Percentiles rank a stretch among this genome's conserved stretches.
These are phyloP conservation scores for Sesia bembeciformis DNA, from an alignment of 2,888 invertebrate species.

Conservation along the genomic window DNA sequence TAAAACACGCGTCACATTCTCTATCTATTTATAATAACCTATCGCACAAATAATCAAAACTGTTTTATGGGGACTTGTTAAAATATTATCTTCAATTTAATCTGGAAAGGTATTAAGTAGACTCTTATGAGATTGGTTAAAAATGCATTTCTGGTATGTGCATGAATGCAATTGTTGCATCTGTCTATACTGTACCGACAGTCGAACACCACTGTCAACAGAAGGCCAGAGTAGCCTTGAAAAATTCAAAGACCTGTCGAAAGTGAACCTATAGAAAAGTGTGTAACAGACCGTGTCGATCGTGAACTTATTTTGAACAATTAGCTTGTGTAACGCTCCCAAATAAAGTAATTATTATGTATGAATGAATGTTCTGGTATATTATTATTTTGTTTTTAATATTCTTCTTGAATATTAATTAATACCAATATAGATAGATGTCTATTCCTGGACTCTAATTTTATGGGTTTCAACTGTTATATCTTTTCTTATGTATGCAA, in stretches of 20 bases:
- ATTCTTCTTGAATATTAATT: too few species aligned
- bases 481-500: too few species aligned
- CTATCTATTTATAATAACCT: too few species aligned
- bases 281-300: constrained; percentile 48
- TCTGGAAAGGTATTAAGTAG: too few species aligned
- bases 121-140: too few species aligned
- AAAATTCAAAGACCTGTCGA: constrained; percentile 40
- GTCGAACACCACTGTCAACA: constrained; percentile 1
- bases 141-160: too few species aligned
- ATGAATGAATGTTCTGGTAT: not conserved
- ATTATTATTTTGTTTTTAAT: not conserved
- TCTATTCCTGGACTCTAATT: not conserved
- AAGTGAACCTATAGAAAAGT: constrained; percentile 61
- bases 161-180: too few species aligned
- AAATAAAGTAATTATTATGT: not conserved
- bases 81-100: too few species aligned
- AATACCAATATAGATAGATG: not conserved
- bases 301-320: constrained; percentile 55
- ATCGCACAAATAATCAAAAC: too few species aligned
- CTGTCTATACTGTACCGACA: not conserved
- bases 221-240: constrained; percentile 54
- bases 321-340: not conserved
- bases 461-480: too few species aligned
- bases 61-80: too few species aligned
- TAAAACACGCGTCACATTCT: too few species aligned